Conservation (phyloP, 1,140 invertebrate genomes). For the Panulirus ornatus region DNA sequence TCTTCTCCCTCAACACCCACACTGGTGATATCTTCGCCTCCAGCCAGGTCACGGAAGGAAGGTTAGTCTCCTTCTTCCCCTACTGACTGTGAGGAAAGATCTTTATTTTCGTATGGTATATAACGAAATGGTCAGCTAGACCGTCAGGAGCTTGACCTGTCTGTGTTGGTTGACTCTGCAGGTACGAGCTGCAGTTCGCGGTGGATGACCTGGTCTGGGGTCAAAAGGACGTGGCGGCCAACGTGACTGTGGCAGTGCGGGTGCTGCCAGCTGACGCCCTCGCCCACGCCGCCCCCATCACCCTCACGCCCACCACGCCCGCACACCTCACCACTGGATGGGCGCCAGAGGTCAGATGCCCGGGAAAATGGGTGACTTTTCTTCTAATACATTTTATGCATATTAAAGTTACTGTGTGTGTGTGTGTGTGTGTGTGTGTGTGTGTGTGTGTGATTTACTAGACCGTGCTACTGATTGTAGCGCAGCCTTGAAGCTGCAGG, state of each 20-base stretch:
- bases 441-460: background rate
- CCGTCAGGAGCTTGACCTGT: no score
- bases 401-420: background rate
- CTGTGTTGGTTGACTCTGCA: no score
- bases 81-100: no score
- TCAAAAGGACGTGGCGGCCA: conserved; percentile 26
- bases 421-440: background rate
- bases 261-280: conserved; percentile 17
- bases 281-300: conserved; percentile 34
- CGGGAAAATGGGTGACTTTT: no score
- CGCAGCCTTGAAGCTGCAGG: no score
- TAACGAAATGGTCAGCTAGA: no score
- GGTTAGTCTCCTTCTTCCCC: no score
- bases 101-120: no score
- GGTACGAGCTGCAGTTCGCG: conserved; percentile 44
- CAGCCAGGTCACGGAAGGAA: conserved; percentile 31
- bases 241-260: conserved; percentile 44
- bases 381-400: no score
- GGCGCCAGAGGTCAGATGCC: conserved; percentile 5
- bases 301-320: conserved; percentile 27
- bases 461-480: no score
- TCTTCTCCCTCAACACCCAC: conserved; percentile 38
- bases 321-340: conserved; percentile 38
- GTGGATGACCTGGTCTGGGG: conserved; percentile 34
- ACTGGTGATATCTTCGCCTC: conserved; percentile 44